Conservation (phyloP, 2,113 vertebrate genomes). For the Thalassarche chlororhynchos region DNA sequence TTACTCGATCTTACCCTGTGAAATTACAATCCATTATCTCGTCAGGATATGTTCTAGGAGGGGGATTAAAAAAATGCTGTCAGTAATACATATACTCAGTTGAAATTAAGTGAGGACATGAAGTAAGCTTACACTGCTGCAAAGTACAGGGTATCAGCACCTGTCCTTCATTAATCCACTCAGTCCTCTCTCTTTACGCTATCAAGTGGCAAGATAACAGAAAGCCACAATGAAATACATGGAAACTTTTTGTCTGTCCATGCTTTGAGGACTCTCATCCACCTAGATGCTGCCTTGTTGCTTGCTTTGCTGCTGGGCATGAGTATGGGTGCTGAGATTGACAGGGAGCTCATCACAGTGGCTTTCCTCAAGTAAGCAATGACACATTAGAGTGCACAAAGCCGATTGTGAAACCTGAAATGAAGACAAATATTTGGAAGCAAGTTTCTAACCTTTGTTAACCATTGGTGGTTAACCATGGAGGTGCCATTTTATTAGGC, state of each 20-base stretch:
- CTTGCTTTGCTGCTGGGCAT: background rate
- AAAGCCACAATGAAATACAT: background rate
- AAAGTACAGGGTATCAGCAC: background rate
- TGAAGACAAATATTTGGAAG: background rate
- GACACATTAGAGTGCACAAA: background rate
- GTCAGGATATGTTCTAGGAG: background rate
- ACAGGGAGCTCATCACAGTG: background rate
- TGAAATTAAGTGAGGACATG: background rate
- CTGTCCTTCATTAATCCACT: background rate
- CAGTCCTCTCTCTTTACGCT: background rate
- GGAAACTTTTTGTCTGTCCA: background rate
- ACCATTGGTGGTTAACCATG: background rate
- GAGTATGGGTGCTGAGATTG: background rate
- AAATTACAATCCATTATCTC: slow-evolving; percentile 29
- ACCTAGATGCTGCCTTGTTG: background rate
- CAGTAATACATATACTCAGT: background rate
- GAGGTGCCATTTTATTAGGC: background rate
- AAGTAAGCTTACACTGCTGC: background rate
- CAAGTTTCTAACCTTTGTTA: background rate
- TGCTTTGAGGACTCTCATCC: background rate
- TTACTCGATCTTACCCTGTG: background rate
- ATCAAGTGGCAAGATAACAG: background rate
- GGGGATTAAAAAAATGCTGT: background rate
- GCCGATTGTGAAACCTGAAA: background rate
- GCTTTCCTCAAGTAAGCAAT: background rate